A percentile compares a stretch with the other conserved stretches of the same genome.
Evolutionary conservation across 2,113 vertebrate species (phyloP).

Genomic region (Chiloscyllium plagiosum): DNA sequence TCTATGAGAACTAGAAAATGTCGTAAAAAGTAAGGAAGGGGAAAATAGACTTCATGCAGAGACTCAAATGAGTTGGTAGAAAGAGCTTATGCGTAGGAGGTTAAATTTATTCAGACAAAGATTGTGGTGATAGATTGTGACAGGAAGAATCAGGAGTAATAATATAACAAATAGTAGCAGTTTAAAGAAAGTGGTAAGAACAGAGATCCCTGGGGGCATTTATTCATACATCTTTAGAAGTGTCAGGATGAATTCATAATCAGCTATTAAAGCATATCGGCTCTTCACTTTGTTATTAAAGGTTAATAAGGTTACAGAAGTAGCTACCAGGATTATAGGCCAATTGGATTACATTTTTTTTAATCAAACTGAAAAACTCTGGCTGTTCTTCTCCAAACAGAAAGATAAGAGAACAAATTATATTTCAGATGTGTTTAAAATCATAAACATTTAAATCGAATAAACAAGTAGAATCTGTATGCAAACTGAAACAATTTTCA

Average conservation of each 20-base stretch:
- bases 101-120: neutral
- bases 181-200: neutral
- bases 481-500: no score
- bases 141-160: neutral
- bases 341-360: no score
- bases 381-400: no score
- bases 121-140: neutral
- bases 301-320: neutral
- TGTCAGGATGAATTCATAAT: neutral
- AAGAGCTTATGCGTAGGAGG: neutral
- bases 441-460: no score
- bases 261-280: neutral
- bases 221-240: neutral
- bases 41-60: no score
- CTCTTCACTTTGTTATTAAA: neutral
- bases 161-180: neutral
- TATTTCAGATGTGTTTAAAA: no score
- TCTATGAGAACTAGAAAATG: no score
- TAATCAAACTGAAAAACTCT: no score
- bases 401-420: no score
- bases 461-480: no score
- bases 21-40: no score
- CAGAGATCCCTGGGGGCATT: neutral
- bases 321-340: no score
- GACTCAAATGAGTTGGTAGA: neutral